phyloP scores from a whole-genome alignment of 2,888 invertebrate species.

The Drosophila ezoana region DNA sequence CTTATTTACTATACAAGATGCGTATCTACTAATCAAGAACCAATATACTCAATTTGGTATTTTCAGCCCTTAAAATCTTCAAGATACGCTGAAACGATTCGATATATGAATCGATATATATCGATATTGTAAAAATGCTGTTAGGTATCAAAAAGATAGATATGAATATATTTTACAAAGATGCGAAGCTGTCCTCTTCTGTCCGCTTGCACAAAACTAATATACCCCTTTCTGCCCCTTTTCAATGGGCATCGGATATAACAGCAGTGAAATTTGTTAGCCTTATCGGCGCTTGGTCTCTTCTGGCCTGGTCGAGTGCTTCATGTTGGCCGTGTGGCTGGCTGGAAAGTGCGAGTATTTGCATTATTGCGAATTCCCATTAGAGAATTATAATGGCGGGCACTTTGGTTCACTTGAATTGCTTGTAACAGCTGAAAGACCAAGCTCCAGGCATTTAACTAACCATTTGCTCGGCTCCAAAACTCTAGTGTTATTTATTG shows the following conservation, averaged over 20 bases:
- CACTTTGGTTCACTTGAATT: conserved; percentile 51
- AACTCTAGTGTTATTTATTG: conserved; percentile 20
- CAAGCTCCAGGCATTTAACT: conserved; percentile 24
- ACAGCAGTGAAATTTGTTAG: conserved; percentile 44
- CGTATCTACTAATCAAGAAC: too few species aligned
- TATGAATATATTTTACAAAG: too few species aligned
- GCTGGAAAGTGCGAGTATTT: conserved; percentile 58
- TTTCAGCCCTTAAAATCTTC: too few species aligned
- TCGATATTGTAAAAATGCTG: too few species aligned
- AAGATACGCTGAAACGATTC: too few species aligned
- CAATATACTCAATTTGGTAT: too few species aligned
- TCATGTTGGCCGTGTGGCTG: conserved; percentile 20
- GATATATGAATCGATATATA: too few species aligned
- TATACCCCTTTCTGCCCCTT: not conserved
- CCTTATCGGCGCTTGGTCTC: conserved; percentile 54
- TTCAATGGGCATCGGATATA: conserved; percentile 3
- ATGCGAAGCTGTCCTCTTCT: too few species aligned
- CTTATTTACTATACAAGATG: too few species aligned
- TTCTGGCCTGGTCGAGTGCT: conserved; percentile 21
- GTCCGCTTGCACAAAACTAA: not conserved
- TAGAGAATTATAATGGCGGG: conserved; percentile 66
- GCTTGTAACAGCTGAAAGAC: conserved; percentile 37
- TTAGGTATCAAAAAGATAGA: too few species aligned
- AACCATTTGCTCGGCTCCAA: conserved; percentile 14
- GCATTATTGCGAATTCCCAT: conserved; percentile 69